Base-by-base conservation (phyloP, 1,140 invertebrate genomes). In the Lasioglossum albipes region DNA sequence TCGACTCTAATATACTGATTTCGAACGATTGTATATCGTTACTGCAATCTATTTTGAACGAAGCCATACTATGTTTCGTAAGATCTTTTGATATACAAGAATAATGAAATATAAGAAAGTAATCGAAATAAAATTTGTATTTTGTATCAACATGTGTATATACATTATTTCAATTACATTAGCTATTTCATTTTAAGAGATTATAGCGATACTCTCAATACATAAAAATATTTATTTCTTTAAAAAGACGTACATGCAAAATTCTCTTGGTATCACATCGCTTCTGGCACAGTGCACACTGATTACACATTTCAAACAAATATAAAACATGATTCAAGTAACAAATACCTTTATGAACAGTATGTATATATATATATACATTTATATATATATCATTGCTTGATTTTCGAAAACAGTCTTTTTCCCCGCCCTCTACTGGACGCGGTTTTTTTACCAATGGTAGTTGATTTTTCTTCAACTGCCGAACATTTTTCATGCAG, bases 401-500 rank as follows among this genome's bases (percentile, higher is more conserved):
- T 91, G 70, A 89, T 85, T 77, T 88, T 92, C n/a, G 85, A 82
- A 82, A 93, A 93, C 57, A 92, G 74, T 76, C 79, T 89, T 84
- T 89, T 89, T 27, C 77, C 89, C 75, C 89, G 91, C 7, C 89
- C 83, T 90, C 90, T 91, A 16, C 90, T 91, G 10, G 87, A 87
- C 49, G 81, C 12, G 52, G 61, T 65, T 68, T 82, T 85, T 78
- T 83, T 84, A 9, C 59, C 42, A 71, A 1, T 64, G 16, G 41
- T 41, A 2, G 68, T 79, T n/a, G 78, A 69, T 36, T 82, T 66
- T 73, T 91, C 79, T 71, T 95, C 94, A 2, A 91, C 72, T 10
- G 94, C 91, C 89, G 94, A 92, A 76, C 94, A 92, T 86, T 94
- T 94, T 20, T 95, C 93, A 85, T 96, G 95, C 49, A 96, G 89